Base-by-base conservation (phyloP, 2,113 vertebrate genomes). In the Leiothrix lutea region DNA sequence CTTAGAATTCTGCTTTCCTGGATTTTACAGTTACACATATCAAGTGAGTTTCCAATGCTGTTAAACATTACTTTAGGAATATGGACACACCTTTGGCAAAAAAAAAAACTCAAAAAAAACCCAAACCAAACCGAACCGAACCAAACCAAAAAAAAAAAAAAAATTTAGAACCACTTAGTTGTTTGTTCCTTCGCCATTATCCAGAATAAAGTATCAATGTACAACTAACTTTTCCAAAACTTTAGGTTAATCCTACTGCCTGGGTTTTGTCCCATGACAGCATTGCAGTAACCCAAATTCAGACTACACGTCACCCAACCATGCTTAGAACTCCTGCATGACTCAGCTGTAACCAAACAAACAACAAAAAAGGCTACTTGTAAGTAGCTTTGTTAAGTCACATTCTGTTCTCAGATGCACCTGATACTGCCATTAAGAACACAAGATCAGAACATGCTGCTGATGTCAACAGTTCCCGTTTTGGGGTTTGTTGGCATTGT, bases 401-500 rank as follows among this genome's bases (percentile, higher is more conserved):
- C 28, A 33, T 28, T 54, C 58, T 62, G 11, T 15, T 35, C 28
- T 28, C 33, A 81, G 60, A 42, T 14, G 29, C 17, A 66, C 18
- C 77, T 53, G 15, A 67, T 23, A 25, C 7, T 33, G 25, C 10
- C n/a, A 57, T 56, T 44, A 75, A 48, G n/a, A 89, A n/a, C 28
- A 72, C 5, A 64, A 64, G 11, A 44, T 42, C 38, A 69, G 38
- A 77, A 90, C 28, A 57, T 0, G 2, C 6, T 16, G 14, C 36
- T 64, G 10, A 69, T 38, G 15, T 20, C 61, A 92, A 36, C 5
- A 51, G 8, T 23, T 21, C 26, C 33, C 5, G 17, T 14, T 64
- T 70, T 5, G 1, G 44, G 3, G 2, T 24, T 78, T 62, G 24
- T 11, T 25, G 19, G 2, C 16, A 50, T 51, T 40, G 36, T 0